These are phyloP conservation scores for human (Homo sapiens) DNA, from an alignment of 2,113 vertebrate species.

Conservation along the genomic window DNA sequence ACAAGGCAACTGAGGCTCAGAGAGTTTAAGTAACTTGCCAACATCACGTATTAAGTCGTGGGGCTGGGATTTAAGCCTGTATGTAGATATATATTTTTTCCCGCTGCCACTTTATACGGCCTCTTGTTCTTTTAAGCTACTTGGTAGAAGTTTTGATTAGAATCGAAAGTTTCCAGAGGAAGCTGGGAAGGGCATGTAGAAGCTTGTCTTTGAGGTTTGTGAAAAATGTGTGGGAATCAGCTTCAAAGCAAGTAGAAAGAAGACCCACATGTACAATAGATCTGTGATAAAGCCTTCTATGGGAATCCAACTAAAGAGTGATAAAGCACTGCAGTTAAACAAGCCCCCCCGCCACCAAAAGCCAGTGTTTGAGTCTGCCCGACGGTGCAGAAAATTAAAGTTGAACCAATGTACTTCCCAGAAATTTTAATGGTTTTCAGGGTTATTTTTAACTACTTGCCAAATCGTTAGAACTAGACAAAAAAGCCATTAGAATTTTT, in stretches of 20 bases:
- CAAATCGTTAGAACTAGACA: not conserved
- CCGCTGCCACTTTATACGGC: not conserved
- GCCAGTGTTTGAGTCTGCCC: not conserved
- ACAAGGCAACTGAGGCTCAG: not conserved
- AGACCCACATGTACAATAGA: accelerated
- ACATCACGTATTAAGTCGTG: not conserved
- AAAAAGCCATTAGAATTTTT: not conserved
- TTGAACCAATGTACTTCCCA: not conserved
- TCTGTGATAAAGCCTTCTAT: not conserved
- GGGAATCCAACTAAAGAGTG: not conserved
- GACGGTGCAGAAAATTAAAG: not conserved
- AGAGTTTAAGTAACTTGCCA: not conserved
- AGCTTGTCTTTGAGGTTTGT: not conserved
- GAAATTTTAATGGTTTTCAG: not conserved
- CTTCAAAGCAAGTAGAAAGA: not conserved
- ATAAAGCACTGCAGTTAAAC: not conserved
- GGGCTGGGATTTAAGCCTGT: not conserved
- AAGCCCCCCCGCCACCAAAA: too few relatives aligned
- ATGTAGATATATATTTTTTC: not conserved
- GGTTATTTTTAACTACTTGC: not conserved
- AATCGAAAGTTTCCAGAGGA: not conserved
- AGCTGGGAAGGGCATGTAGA: not conserved
- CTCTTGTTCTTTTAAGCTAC: not conserved
- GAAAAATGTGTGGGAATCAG: not conserved
- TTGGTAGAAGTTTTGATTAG: not conserved